A percentile compares a stretch with the other conserved stretches of the same genome.
Evolutionary conservation across 2,888 invertebrate species (phyloP).

Genomic region (Lasioglossum leucozonium): DNA sequence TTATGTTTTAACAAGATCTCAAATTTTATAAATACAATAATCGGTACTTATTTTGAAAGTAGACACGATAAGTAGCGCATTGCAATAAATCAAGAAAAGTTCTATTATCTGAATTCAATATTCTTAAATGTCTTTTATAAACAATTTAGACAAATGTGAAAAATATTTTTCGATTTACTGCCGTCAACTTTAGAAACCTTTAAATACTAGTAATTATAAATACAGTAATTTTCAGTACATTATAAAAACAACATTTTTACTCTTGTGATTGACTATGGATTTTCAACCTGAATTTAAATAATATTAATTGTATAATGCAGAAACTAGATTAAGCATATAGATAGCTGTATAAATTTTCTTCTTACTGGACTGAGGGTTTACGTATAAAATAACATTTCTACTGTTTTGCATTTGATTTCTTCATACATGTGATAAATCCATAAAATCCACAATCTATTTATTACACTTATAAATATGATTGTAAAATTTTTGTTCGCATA

Average conservation of each 20-base stretch:
- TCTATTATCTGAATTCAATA: neutral
- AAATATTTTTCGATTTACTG: neutral
- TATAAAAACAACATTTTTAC: too few species aligned
- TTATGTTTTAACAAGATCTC: neutral
- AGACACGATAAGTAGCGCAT: neutral
- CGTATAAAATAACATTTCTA: neutral
- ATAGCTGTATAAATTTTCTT: neutral
- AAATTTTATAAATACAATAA: neutral
- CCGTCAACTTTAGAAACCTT: neutral
- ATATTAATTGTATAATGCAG: neutral
- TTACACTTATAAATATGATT: neutral
- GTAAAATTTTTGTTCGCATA: neutral
- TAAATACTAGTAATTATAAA: too few species aligned
- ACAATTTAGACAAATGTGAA: neutral
- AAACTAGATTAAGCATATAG: too few species aligned
- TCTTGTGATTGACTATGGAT: too few species aligned
- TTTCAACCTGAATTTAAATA: neutral
- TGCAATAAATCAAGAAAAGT: neutral
- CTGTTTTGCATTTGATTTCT: neutral
- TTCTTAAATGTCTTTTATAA: neutral
- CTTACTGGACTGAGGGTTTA: neutral
- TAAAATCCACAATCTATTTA: neutral
- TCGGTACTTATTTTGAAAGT: neutral
- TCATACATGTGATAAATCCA: neutral
- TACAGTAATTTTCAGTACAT: too few species aligned